A percentile compares a stretch with the other conserved stretches of the same genome.
Conservation (phyloP, 2,888 invertebrate species). For the Helicoverpa assulta region DNA sequence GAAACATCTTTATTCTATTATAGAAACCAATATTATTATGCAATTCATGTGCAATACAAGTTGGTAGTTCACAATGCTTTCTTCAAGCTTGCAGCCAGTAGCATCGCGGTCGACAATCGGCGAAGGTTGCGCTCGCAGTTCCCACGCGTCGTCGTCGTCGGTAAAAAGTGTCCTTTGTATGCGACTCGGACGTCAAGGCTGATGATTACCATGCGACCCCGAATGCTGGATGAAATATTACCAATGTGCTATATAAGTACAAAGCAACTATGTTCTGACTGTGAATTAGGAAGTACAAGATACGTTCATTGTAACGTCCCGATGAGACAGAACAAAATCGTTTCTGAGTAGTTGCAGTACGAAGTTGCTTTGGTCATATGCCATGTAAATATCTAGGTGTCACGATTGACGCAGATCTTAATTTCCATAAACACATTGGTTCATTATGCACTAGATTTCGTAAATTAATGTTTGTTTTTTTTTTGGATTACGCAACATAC, state of each 20-base stretch:
- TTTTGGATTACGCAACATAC: too few relatives aligned
- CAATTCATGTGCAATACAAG: too few relatives aligned
- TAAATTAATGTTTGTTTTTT: too few relatives aligned
- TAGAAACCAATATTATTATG: too few relatives aligned
- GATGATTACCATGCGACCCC: slow-evolving; percentile 61
- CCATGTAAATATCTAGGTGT: too few relatives aligned
- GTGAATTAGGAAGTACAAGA: slow-evolving; percentile 58
- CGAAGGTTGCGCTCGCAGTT: slow-evolving; percentile 60
- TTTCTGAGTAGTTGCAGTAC: too few relatives aligned
- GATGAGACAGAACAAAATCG: not conserved
- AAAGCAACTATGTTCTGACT: slow-evolving; percentile 26
- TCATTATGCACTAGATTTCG: too few relatives aligned
- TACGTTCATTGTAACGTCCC: slow-evolving; percentile 42
- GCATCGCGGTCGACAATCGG: slow-evolving; percentile 52
- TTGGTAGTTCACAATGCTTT: slow-evolving; percentile 29
- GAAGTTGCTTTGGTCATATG: too few relatives aligned
- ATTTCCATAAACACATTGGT: too few relatives aligned
- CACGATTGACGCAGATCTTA: too few relatives aligned
- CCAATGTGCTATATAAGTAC: slow-evolving; percentile 55
- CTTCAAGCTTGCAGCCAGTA: slow-evolving; percentile 38
- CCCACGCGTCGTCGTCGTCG: slow-evolving; percentile 59
- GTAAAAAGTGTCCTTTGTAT: slow-evolving; percentile 66
- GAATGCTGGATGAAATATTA: slow-evolving; percentile 59
- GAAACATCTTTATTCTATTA: too few relatives aligned
- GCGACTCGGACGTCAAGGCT: slow-evolving; percentile 55